phyloP scores from a whole-genome alignment of 2,797 vertebrate genomes.

The Chelidonichthys spinosus region DNA sequence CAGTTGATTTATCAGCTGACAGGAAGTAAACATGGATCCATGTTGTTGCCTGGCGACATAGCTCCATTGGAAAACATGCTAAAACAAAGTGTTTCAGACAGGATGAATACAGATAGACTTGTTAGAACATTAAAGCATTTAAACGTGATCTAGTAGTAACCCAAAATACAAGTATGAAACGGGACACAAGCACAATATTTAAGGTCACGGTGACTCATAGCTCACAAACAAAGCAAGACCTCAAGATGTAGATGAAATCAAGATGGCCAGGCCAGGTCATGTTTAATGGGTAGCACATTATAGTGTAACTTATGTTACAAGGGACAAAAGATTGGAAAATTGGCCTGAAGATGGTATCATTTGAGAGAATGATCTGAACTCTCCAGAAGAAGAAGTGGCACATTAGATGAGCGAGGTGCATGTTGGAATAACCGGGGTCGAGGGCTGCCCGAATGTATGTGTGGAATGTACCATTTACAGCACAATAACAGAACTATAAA shows the following conservation, averaged over 20 bases:
- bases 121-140: no score
- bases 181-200: no score
- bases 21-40: no score
- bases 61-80: no score
- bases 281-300: not conserved
- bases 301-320: not conserved
- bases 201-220: not conserved
- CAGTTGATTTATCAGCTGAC: no score
- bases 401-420: not conserved
- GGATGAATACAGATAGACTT: no score
- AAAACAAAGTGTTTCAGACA: no score
- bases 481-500: not conserved
- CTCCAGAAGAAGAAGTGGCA: not conserved
- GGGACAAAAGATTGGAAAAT: not conserved
- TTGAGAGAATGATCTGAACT: not conserved
- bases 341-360: not conserved
- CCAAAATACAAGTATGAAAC: no score
- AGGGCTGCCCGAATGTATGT: not conserved
- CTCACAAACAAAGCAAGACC: not conserved
- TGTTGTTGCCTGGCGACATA: no score
- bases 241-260: no score
- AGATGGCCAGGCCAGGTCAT: not conserved
- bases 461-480: conserved; percentile 22
- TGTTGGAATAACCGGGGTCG: not conserved
- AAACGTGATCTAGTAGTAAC: no score